A percentile compares a stretch with the other conserved stretches of the same genome.
phyloP scores from a whole-genome alignment of 1,140 invertebrate genomes.

The Drosophila kurseongensis region DNA sequence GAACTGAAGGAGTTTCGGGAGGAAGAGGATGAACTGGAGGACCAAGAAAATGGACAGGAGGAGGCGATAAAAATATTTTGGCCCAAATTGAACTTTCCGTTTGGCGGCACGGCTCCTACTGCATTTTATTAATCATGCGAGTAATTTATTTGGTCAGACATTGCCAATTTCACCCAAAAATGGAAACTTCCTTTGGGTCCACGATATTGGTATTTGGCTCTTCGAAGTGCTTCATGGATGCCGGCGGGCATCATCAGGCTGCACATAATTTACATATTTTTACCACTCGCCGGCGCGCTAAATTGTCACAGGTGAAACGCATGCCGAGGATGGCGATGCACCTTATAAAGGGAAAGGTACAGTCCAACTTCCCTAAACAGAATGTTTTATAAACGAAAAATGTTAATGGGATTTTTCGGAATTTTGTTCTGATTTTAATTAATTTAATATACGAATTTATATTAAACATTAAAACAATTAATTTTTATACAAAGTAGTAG shows the following conservation, averaged over 20 bases:
- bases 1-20: constrained; percentile 30
- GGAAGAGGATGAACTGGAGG: neutral
- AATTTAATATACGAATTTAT: too few species aligned
- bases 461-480: too few species aligned
- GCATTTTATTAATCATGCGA: constrained; percentile 81
- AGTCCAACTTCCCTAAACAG: constrained; percentile 20
- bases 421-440: too few species aligned
- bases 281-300: constrained; percentile 55
- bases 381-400: too few species aligned
- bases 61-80: constrained; percentile 81
- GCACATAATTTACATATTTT: constrained; percentile 73
- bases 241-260: constrained; percentile 48
- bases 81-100: constrained; percentile 73
- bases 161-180: constrained; percentile 76
- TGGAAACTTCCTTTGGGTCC: constrained; percentile 62
- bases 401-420: too few species aligned
- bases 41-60: constrained; percentile 6
- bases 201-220: neutral
- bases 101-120: constrained; percentile 31
- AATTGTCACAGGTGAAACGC: constrained; percentile 81
- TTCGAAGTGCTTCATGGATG: constrained; percentile 1
- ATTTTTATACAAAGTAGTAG: too few species aligned
- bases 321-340: constrained; percentile 29
- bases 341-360: neutral
- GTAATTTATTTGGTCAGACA: constrained; percentile 81